Conservation (phyloP, 2,797 vertebrate genomes). For the Clarias laeviceps region DNA sequence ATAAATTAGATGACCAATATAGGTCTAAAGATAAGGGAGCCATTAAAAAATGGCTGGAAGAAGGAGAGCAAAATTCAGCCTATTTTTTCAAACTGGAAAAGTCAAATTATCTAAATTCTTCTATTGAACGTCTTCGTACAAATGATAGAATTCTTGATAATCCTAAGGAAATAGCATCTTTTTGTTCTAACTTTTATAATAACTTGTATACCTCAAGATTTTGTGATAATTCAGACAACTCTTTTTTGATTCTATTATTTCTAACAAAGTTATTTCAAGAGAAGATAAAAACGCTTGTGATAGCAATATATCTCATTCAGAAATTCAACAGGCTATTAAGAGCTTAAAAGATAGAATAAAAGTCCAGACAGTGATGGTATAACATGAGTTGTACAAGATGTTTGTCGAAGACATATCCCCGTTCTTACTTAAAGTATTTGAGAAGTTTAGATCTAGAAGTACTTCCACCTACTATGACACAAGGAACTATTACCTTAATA, state of each 20-base stretch:
- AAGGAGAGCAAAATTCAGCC: conserved; percentile 24
- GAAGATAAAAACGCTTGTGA: conserved; percentile 3
- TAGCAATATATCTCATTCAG: neutral
- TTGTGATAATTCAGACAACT: neutral
- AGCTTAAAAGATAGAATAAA: too few relatives aligned
- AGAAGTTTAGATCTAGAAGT: too few relatives aligned
- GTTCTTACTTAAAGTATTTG: too few relatives aligned
- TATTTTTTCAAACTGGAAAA: conserved; percentile 34
- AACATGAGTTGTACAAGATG: too few relatives aligned
- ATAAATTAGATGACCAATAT: conserved; percentile 27
- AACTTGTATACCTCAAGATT: conserved; percentile 7
- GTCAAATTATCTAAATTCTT: neutral
- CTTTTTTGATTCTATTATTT: too few relatives aligned
- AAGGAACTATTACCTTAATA: too few relatives aligned
- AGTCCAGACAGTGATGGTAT: too few relatives aligned
- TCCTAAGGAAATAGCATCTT: neutral
- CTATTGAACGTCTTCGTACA: neutral
- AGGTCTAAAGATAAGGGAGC: conserved; percentile 2
- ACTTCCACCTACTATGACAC: too few relatives aligned
- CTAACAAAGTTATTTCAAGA: neutral
- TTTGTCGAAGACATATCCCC: too few relatives aligned
- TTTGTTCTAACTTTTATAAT: conserved; percentile 16
- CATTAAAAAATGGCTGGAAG: conserved; percentile 7
- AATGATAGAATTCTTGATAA: neutral
- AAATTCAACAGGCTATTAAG: neutral